Conservation (phyloP, 2,888 invertebrate species). For the Cataglyphis rosenhaueri region DNA sequence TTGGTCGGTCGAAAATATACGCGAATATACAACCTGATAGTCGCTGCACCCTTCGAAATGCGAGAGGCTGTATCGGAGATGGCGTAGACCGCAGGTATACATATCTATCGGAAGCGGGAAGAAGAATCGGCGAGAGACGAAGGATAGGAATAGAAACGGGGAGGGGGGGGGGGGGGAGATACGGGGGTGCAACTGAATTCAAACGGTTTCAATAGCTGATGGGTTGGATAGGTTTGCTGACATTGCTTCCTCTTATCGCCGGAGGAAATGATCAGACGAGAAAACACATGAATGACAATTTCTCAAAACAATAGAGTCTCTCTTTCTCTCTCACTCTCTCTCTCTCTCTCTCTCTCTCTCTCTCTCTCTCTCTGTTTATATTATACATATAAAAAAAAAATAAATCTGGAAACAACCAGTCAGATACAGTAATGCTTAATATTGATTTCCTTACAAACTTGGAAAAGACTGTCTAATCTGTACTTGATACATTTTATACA, state of each 20-base stretch:
- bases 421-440: constrained; percentile 9
- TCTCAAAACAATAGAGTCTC: constrained; percentile 61
- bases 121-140: constrained; percentile 46
- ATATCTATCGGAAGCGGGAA: constrained; percentile 55
- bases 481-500: neutral
- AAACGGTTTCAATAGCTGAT: constrained; percentile 65
- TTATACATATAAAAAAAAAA: constrained; percentile 8
- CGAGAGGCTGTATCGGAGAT: constrained; percentile 60
- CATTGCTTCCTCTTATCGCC: constrained; percentile 22
- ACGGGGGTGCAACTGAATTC: constrained; percentile 19
- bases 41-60: constrained; percentile 58
- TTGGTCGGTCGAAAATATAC: constrained; percentile 65
- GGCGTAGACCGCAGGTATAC: constrained; percentile 57
- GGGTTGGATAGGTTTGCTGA: constrained; percentile 60
- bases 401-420: constrained; percentile 8
- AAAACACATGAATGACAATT: constrained; percentile 59
- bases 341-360: too few relatives aligned
- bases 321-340: neutral
- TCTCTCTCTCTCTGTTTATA: neutral
- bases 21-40: constrained; percentile 54
- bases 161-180: too few relatives aligned
- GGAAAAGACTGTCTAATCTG: neutral
- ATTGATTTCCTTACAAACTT: neutral
- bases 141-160: neutral
- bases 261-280: neutral